A percentile compares a stretch with the other conserved stretches of the same genome.
Conservation (phyloP, 2,113 vertebrate species). For the Rhadina sibilatrix region DNA sequence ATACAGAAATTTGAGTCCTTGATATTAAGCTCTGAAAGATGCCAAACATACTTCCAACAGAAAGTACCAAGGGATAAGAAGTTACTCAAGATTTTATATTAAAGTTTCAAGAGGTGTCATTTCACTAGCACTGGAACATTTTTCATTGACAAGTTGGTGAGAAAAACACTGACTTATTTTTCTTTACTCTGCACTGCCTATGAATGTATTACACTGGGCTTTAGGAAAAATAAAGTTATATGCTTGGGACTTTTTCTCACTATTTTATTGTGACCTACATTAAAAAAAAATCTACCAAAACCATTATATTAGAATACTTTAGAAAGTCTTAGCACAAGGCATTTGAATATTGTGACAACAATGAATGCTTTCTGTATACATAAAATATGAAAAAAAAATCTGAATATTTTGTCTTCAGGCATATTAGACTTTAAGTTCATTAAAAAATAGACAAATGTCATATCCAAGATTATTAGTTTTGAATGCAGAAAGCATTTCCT, state of each 20-base stretch:
- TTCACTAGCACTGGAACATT: not conserved
- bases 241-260: not conserved
- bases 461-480: not conserved
- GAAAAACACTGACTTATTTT: slow-evolving; percentile 10
- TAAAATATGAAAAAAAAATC: not conserved
- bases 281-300: not conserved
- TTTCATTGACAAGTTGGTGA: slow-evolving; percentile 20
- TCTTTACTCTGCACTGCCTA: not conserved
- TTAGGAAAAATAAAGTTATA: not conserved
- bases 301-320: not conserved
- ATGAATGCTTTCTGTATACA: not conserved
- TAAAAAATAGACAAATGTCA: slow-evolving; percentile 22
- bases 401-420: not conserved
- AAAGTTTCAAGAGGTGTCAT: slow-evolving; percentile 45
- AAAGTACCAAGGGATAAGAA: slow-evolving; percentile 37
- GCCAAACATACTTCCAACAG: not conserved
- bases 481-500: slow-evolving; percentile 10
- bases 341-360: not conserved
- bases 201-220: not conserved
- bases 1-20: not conserved
- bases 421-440: not conserved
- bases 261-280: not conserved
- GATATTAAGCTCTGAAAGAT: slow-evolving; percentile 21
- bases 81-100: slow-evolving; percentile 40
- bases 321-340: not conserved